These are phyloP conservation scores for Pipistrellus nathusii DNA, from an alignment of 2,797 vertebrate species.

Conservation along the genomic window DNA sequence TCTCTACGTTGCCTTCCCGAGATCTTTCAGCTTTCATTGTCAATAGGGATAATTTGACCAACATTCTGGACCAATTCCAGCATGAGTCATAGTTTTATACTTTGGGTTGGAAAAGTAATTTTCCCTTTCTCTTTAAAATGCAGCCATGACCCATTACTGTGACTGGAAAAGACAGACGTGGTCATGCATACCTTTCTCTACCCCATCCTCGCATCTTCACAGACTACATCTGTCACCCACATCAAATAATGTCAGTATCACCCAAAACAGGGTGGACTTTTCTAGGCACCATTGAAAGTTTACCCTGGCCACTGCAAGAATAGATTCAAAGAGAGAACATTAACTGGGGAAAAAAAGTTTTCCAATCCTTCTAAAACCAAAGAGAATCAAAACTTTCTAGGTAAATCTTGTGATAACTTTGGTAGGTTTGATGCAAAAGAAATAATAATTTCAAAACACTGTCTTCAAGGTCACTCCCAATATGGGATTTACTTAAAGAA, in stretches of 20 bases:
- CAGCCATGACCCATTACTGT: conserved; percentile 25
- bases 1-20: conserved; percentile 36
- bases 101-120: conserved; percentile 75
- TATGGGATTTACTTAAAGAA: conserved; percentile 6
- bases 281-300: background rate
- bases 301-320: conserved; percentile 18
- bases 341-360: background rate
- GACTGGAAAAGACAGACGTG: conserved; percentile 25
- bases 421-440: conserved; percentile 29
- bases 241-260: background rate
- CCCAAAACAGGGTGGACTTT: background rate
- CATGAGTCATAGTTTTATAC: conserved; percentile 80
- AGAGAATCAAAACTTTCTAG: conserved; percentile 38
- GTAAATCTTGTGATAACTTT: conserved; percentile 11
- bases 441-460: conserved; percentile 42
- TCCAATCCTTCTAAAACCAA: conserved; percentile 46
- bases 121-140: conserved; percentile 65
- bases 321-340: conserved; percentile 20
- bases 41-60: conserved; percentile 64
- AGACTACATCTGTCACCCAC: background rate
- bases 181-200: background rate
- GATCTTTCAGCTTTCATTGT: conserved; percentile 52
- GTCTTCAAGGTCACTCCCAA: background rate
- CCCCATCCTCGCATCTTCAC: background rate
- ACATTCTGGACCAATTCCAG: conserved; percentile 67